Evolutionary conservation across 2,888 invertebrate species (phyloP).

Genomic region (Apamea sordens): DNA sequence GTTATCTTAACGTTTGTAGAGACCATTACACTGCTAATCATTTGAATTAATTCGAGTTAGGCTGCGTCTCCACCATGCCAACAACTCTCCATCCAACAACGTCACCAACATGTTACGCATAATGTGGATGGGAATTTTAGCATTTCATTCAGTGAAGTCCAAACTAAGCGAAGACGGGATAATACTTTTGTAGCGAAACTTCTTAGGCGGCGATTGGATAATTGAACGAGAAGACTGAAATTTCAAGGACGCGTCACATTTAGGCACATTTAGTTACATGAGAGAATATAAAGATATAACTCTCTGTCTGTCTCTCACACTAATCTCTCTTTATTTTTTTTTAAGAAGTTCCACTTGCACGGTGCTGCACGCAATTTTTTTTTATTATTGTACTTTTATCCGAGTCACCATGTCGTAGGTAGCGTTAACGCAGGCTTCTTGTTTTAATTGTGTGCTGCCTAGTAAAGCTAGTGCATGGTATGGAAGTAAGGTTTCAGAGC

Average conservation of each 20-base stretch:
- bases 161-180: not conserved
- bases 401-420: not conserved
- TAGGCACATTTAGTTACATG: too few species aligned
- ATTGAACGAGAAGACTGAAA: too few species aligned
- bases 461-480: not conserved
- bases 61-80: not conserved
- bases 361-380: too few species aligned
- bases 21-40: conserved; percentile 55
- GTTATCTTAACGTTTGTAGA: conserved; percentile 52
- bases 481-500: not conserved
- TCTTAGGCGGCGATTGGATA: too few species aligned
- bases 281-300: too few species aligned
- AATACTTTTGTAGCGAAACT: too few species aligned
- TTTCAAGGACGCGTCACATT: too few species aligned
- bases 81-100: not conserved
- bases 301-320: too few species aligned
- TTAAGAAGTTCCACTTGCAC: too few species aligned
- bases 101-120: not conserved
- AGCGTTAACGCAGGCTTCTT: not conserved
- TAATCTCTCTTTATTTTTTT: too few species aligned
- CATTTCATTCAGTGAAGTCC: not conserved
- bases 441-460: not conserved
- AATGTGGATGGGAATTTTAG: not conserved
- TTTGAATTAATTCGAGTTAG: conserved; percentile 49
- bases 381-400: too few species aligned